Evolutionary conservation across 2,888 invertebrate genomes (phyloP).

Genomic region (Watsonalla binaria): DNA sequence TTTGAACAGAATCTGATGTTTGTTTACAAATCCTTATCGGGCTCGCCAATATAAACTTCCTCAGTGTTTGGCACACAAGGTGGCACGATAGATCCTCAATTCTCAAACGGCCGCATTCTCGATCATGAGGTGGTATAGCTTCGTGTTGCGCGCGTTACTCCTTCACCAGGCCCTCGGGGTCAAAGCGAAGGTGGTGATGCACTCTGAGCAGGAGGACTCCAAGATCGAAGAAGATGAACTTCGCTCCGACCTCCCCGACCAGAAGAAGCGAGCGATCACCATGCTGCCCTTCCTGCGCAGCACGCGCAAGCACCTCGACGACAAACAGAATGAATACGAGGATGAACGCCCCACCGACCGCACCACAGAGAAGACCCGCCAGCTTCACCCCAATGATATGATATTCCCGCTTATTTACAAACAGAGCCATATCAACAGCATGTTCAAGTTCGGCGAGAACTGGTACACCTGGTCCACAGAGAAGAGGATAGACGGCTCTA

Average conservation of each 20-base stretch:
- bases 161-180: conserved; percentile 42
- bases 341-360: conserved; percentile 31
- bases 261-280: conserved; percentile 31
- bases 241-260: conserved; percentile 40
- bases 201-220: conserved; percentile 62
- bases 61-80: conserved; percentile 10
- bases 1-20: conserved; percentile 14
- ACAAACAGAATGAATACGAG: conserved; percentile 41
- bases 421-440: conserved; percentile 64
- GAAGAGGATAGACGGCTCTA: conserved; percentile 59
- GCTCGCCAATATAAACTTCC: conserved; percentile 34
- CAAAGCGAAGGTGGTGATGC: conserved; percentile 67
- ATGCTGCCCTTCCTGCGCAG: conserved; percentile 51
- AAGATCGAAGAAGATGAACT: conserved; percentile 50
- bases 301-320: conserved; percentile 27
- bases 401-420: conserved; percentile 65
- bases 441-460: conserved; percentile 70
- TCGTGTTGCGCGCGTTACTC: conserved; percentile 30
- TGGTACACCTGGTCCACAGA: conserved; percentile 73
- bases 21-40: conserved; percentile 63
- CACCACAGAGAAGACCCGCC: conserved; percentile 44
- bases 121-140: conserved; percentile 36
- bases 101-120: conserved; percentile 10
- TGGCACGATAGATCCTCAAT: conserved; percentile 4
- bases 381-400: conserved; percentile 62